A percentile compares a stretch with the other conserved stretches of the same genome.
Evolutionary conservation across 2,888 invertebrate genomes (phyloP).

Genomic region (Sminthurinus aureus): DNA sequence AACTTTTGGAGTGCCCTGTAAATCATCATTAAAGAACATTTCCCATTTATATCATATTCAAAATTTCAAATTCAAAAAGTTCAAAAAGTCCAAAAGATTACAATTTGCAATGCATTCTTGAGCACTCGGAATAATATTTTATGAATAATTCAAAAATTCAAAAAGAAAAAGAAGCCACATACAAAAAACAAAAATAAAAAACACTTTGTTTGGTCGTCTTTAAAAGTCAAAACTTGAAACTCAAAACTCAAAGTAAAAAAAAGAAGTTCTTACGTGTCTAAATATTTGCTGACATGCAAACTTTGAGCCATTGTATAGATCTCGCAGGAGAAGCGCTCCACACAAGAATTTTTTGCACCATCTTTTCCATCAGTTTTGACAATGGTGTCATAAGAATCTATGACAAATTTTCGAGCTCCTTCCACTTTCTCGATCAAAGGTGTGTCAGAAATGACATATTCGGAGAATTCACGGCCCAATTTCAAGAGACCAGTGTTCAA

Average conservation of each 20-base stretch:
- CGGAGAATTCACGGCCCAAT: background rate
- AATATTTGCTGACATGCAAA: background rate
- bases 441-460: background rate
- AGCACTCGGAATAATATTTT: background rate
- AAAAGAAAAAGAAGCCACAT: too few relatives aligned
- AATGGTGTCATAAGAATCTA: background rate
- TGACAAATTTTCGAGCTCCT: conserved; percentile 1
- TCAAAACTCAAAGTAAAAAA: background rate
- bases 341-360: background rate
- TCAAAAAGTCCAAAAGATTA: background rate
- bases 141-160: too few relatives aligned
- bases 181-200: too few relatives aligned
- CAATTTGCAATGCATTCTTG: background rate
- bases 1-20: background rate
- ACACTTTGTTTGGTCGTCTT: too few relatives aligned
- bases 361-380: background rate
- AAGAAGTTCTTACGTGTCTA: conserved; percentile 12
- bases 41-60: background rate
- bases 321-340: conserved; percentile 22
- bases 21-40: background rate
- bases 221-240: too few relatives aligned
- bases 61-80: too few relatives aligned
- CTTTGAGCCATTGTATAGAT: conserved; percentile 15
- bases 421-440: background rate
- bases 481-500: conserved; percentile 2